These are phyloP conservation scores for Dendrocincla tyrannina DNA, from an alignment of 2,797 vertebrate genomes.

Conservation along the genomic window DNA sequence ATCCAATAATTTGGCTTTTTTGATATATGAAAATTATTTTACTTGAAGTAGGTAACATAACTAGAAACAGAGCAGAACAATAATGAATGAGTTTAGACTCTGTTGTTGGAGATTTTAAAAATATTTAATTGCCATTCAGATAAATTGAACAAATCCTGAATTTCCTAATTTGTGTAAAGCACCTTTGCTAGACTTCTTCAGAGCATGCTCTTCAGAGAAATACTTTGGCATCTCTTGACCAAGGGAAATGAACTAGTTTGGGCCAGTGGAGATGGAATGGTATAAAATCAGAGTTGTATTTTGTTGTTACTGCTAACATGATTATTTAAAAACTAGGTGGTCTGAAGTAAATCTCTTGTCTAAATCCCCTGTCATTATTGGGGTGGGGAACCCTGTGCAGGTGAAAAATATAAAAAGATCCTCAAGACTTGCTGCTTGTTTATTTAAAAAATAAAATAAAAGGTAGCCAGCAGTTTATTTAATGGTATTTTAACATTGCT, in stretches of 20 bases:
- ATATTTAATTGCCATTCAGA: not conserved
- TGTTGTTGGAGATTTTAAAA: not conserved
- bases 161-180: not conserved
- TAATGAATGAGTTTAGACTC: not conserved
- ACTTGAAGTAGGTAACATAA: not conserved
- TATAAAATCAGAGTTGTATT: constrained; percentile 72
- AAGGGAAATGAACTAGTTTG: constrained; percentile 32
- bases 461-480: not conserved
- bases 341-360: constrained; percentile 67
- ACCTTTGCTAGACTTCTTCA: not conserved
- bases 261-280: constrained; percentile 16
- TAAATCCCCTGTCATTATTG: constrained; percentile 68
- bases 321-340: constrained; percentile 53
- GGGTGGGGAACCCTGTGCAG: not conserved
- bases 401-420: not conserved
- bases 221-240: not conserved
- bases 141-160: not conserved
- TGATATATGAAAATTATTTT: not conserved
- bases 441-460: not conserved
- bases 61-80: not conserved
- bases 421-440: not conserved
- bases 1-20: not conserved
- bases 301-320: constrained; percentile 74
- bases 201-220: not conserved
- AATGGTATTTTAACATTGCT: not conserved